Conservation (phyloP, 2,113 vertebrate species). For the Daboia siamensis region DNA sequence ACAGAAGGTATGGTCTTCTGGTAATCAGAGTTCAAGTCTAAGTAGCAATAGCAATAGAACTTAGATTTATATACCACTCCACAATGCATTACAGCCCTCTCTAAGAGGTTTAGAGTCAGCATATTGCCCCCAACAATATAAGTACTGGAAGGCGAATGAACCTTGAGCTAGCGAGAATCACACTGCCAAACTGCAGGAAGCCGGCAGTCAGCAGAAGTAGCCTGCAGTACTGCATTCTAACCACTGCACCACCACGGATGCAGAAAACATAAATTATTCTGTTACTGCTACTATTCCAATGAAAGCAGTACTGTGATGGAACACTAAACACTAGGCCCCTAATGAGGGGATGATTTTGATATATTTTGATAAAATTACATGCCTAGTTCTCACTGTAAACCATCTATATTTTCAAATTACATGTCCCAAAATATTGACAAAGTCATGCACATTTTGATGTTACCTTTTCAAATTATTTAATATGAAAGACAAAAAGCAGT, state of each 20-base stretch:
- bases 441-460: not conserved
- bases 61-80: too few relatives aligned
- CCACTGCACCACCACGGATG: not conserved
- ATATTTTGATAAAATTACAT: not conserved
- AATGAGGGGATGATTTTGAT: not conserved
- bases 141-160: too few relatives aligned
- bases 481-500: not conserved
- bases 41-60: not conserved
- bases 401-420: not conserved
- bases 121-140: too few relatives aligned
- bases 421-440: not conserved
- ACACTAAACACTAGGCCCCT: not conserved
- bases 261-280: not conserved
- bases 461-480: conserved; percentile 28
- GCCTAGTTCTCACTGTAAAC: not conserved
- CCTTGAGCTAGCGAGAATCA: too few relatives aligned
- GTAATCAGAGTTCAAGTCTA: not conserved
- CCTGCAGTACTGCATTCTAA: too few relatives aligned
- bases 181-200: too few relatives aligned
- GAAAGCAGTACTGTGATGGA: not conserved
- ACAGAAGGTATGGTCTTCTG: not conserved
- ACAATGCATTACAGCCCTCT: too few relatives aligned
- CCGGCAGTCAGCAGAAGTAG: too few relatives aligned
- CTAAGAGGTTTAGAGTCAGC: too few relatives aligned
- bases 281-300: not conserved